Base-by-base conservation (phyloP, 1,140 invertebrate species). In the Heliothis virescens region DNA sequence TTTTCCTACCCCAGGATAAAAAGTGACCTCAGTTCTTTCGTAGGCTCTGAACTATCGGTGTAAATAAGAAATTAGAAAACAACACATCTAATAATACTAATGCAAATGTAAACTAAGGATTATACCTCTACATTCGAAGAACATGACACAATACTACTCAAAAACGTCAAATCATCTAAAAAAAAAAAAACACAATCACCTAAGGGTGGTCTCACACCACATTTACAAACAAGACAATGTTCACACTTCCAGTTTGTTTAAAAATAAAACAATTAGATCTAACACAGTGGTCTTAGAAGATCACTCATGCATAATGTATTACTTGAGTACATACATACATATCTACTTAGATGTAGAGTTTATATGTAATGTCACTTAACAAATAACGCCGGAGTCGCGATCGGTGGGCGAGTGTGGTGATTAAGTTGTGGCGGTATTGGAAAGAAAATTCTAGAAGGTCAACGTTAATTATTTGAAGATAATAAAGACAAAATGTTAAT, bases 311-410 rank as follows among this genome's bases (percentile, higher is more conserved):
- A 69, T 69, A 63, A 63, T 69, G 16, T n/a, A 48, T 59, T 12
- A 34, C 10, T 11, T 52, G 18, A 26, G 15, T 15, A 60, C 29
- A 13, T 59, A 60, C 34, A n/a, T 76, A 63, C 63, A 60, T 18
- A 16, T n/a, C n/a, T n/a, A n/a, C 41, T 18, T 41, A 41, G 34
- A 41, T 57, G 55, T 34, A 57, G 10, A 50, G 53, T 76, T 76
- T 50, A 60, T n/a, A 63, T 76, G 74, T 76, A 65, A 76, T 76
- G 59, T 63, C 74, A 34, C 48, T 16, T 52, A 29, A 75, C 57
- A 50, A 62, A 63, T 60, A 55, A 67, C 16, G 47, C 29, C 21
- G 52, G 16, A 16, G 18, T 41, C 47, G 48, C 65, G 47, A 52
- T 26, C 65, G 48, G 65, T 69, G 65, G 65, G 65, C 65, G 65